phyloP scores from a whole-genome alignment of 1,140 invertebrate genomes.

The Nasonia giraulti region DNA sequence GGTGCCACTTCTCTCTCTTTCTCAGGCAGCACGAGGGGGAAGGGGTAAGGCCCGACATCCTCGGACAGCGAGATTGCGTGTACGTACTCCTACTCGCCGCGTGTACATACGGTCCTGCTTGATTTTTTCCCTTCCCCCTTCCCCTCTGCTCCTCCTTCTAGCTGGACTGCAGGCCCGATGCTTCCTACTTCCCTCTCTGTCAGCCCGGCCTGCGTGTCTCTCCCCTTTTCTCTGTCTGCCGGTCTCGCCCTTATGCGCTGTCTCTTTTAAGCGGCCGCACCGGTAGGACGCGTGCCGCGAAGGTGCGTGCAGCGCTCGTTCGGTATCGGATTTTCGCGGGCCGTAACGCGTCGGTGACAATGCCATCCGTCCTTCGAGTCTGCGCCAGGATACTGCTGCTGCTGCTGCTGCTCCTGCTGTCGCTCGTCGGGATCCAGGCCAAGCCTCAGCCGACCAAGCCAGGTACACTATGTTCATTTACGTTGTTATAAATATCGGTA shows the following conservation, averaged over 20 bases:
- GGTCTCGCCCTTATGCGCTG: not conserved
- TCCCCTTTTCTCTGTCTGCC: not conserved
- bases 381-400: not conserved
- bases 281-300: slow-evolving; percentile 5
- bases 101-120: not conserved
- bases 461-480: slow-evolving; percentile 50
- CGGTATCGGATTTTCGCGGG: slow-evolving; percentile 17
- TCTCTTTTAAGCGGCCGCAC: not conserved
- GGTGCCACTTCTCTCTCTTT: slow-evolving; percentile 2
- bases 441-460: slow-evolving; percentile 64
- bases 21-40: not conserved
- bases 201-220: slow-evolving; percentile 16
- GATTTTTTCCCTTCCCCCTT: slow-evolving; percentile 35
- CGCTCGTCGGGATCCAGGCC: slow-evolving; percentile 48
- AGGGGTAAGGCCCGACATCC: not conserved
- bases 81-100: slow-evolving; percentile 4
- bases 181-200: slow-evolving; percentile 12
- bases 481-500: too few relatives aligned
- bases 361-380: not conserved
- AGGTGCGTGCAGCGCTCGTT: not conserved
- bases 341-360: not conserved
- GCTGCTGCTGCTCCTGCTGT: not conserved
- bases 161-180: too few relatives aligned
- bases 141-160: not conserved
- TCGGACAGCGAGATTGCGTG: not conserved